Conservation (phyloP, 1,140 invertebrate genomes). For the Microplitis demolitor region DNA sequence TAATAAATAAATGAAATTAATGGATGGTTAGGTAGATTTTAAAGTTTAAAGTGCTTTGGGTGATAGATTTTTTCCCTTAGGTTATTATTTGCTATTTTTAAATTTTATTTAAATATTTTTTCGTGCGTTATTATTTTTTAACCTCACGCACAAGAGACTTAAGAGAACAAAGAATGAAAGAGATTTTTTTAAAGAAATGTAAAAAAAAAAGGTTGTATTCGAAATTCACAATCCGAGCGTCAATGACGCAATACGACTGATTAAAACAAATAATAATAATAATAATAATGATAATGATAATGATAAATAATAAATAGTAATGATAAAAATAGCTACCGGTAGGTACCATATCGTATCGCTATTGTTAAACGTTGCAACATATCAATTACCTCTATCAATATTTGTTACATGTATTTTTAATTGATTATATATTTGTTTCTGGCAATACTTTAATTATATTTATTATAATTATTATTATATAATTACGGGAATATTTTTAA, state of each 20-base stretch:
- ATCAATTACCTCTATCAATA: slow-evolving; percentile 39
- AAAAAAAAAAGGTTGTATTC: slow-evolving; percentile 44
- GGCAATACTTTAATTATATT: slow-evolving; percentile 5
- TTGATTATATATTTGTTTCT: slow-evolving; percentile 7
- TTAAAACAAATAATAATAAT: slow-evolving; percentile 23
- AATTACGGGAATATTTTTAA: not conserved
- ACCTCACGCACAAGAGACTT: slow-evolving; percentile 11
- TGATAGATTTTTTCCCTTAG: not conserved
- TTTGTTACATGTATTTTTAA: slow-evolving; percentile 33
- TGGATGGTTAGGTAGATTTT: slow-evolving; percentile 3
- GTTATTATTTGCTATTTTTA: not conserved
- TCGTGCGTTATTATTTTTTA: not conserved
- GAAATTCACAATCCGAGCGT: slow-evolving; percentile 28
- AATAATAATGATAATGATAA: not conserved
- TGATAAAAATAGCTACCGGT: slow-evolving; percentile 19
- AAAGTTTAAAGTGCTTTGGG: slow-evolving; percentile 14
- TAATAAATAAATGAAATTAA: slow-evolving; percentile 28
- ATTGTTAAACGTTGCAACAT: slow-evolving; percentile 36
- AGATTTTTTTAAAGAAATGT: not conserved
- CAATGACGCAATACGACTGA: slow-evolving; percentile 20
- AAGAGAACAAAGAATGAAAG: not conserved
- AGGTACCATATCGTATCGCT: slow-evolving; percentile 29
- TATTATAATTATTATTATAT: slow-evolving; percentile 16
- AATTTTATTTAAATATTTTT: not conserved
- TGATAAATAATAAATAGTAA: no score